Conservation (phyloP, 2,113 vertebrate genomes). For the Bujurquina vittata region DNA sequence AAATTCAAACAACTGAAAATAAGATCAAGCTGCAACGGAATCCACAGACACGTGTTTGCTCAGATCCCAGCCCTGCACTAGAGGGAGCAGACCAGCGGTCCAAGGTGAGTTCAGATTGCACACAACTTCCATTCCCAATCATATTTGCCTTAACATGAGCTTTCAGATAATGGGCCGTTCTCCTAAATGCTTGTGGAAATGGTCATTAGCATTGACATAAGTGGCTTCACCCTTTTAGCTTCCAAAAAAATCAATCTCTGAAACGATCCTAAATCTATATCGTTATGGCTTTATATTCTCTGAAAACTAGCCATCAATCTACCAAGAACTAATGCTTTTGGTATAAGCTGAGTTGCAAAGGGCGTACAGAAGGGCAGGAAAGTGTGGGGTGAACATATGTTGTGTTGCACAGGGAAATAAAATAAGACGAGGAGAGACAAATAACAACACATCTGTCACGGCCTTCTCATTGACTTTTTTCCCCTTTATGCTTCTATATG, state of each 20-base stretch:
- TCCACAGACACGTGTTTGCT: slow-evolving; percentile 63
- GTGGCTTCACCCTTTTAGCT: slow-evolving; percentile 83
- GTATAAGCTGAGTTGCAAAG: slow-evolving; percentile 28
- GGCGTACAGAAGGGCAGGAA: neutral
- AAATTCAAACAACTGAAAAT: slow-evolving; percentile 78
- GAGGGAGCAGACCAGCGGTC: slow-evolving; percentile 51
- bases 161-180: slow-evolving; percentile 79
- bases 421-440: slow-evolving; percentile 43
- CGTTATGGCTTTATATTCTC: slow-evolving; percentile 78
- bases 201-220: slow-evolving; percentile 83
- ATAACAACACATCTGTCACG: slow-evolving; percentile 2
- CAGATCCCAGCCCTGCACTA: slow-evolving; percentile 43
- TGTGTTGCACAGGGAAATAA: slow-evolving; percentile 43
- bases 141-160: slow-evolving; percentile 82
- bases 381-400: slow-evolving; percentile 9
- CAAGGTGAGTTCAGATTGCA: slow-evolving; percentile 78
- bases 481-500: slow-evolving; percentile 26
- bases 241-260: slow-evolving; percentile 80
- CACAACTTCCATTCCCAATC: slow-evolving; percentile 73
- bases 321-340: slow-evolving; percentile 71
- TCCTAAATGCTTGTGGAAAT: slow-evolving; percentile 77
- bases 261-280: slow-evolving; percentile 82
- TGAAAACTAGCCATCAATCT: slow-evolving; percentile 76
- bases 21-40: slow-evolving; percentile 73
- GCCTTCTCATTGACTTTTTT: slow-evolving; percentile 16